Base-by-base conservation (phyloP, 2,113 vertebrate genomes). In the Oreochromis aureus region DNA sequence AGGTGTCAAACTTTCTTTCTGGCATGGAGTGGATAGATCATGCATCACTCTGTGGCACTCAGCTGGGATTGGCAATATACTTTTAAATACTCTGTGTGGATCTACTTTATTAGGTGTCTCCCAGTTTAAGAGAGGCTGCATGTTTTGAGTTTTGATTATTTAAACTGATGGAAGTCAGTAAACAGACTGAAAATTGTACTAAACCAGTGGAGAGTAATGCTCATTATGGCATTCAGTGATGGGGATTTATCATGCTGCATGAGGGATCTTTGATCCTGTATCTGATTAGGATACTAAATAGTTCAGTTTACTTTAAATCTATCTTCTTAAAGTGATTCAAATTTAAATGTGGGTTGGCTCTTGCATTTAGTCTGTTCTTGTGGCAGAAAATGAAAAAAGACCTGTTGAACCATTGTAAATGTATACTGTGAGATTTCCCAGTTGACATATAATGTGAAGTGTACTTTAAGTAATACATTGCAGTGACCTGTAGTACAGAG, bases 1-100 rank as follows among this genome's bases (percentile, higher is more conserved):
- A 53, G 13, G 82, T 91, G 92, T 92, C 91, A 88, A 89, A 91
- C 89, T 92, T 90, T 80, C 71, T 90, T 94, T 91, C 83, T 94
- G 90, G 91, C 80, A 80, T 18, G 18, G 81, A 89, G 92, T 61
- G 82, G 85, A 90, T 85, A 84, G 88, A 94, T 95, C 89, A 83
- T 90, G 85, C 87, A 82, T 92, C 89, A 85, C 79, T 61, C 54
- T 2, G 41, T 61, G 10, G 71, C 7, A 4, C 86, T 87, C 88
- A 41, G 82, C 78, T 66, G 81, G 80, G 79, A 90, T 89, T 80
- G 80, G 30, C 2, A 18, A 89, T 82, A 82, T 34, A 41, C 82
- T 86, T 85, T 89, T 76, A 81, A 88, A 76, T 80, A 61, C 34
- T 80, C 53, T 73, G 48, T 18, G 15, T 63, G 81, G 80, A 73